These are phyloP conservation scores for Brachionus rubens DNA, from an alignment of 1,140 invertebrate genomes.

Conservation along the genomic window DNA sequence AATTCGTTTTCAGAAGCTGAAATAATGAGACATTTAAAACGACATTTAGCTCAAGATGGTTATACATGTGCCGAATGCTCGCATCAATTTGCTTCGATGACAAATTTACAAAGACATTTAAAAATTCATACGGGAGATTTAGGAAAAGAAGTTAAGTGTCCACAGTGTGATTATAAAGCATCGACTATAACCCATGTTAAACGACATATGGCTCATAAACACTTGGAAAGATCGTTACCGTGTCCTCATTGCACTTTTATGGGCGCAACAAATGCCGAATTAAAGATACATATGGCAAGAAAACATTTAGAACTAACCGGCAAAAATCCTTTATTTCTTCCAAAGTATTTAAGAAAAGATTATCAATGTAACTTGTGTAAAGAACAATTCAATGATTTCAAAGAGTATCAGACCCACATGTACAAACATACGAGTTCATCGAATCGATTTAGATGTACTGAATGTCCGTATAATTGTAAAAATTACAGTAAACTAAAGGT, in stretches of 20 bases:
- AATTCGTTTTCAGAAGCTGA: conserved; percentile 40
- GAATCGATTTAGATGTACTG: conserved; percentile 37
- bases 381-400: conserved; percentile 35
- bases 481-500: conserved; percentile 45
- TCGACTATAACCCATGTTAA: conserved; percentile 45
- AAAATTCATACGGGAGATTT: conserved; percentile 12
- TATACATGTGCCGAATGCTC: conserved; percentile 30
- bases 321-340: conserved; percentile 17
- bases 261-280: conserved; percentile 44
- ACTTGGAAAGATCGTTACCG: conserved; percentile 43
- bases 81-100: conserved; percentile 6
- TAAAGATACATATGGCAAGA: conserved; percentile 46
- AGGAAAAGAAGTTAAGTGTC: conserved; percentile 34
- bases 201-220: conserved; percentile 46
- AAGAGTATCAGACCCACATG: conserved; percentile 43
- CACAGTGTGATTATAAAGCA: conserved; percentile 32
- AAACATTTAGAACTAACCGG: conserved; percentile 40
- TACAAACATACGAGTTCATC: conserved; percentile 35
- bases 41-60: conserved; percentile 43
- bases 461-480: conserved; percentile 46
- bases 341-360: conserved; percentile 44
- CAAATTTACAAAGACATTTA: conserved; percentile 44
- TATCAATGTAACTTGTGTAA: conserved; percentile 43
- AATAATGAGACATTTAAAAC: conserved; percentile 30
- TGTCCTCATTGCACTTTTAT: conserved; percentile 46